phyloP scores from a whole-genome alignment of 2,113 vertebrate species.

The Tragelaphus buxtoni region DNA sequence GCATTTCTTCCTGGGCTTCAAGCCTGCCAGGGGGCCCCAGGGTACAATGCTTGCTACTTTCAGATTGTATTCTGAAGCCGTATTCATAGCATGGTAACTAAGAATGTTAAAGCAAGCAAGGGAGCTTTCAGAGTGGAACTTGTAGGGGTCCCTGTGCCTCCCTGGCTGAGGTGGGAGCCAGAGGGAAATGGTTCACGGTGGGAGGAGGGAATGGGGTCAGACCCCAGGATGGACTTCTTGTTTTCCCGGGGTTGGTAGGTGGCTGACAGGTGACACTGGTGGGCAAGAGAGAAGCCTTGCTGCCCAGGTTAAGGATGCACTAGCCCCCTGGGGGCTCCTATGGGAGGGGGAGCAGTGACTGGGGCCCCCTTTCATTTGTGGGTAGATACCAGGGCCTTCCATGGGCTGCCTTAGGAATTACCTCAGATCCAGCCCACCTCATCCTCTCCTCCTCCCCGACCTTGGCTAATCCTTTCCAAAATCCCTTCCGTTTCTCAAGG shows the following conservation, averaged over 20 bases:
- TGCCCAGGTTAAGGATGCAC: neutral
- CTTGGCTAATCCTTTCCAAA: slow-evolving; percentile 49
- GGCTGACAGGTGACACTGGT: no score
- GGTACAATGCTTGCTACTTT: neutral
- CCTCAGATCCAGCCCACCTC: neutral
- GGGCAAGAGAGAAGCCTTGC: no score
- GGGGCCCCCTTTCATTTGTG: neutral
- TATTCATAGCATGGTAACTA: neutral
- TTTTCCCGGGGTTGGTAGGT: no score
- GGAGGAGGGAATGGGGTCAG: no score
- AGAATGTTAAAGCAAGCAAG: neutral
- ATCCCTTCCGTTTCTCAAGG: slow-evolving; percentile 53
- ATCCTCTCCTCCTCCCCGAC: neutral
- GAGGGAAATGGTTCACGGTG: no score
- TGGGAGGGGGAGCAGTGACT: no score
- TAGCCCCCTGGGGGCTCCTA: neutral
- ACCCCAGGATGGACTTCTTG: no score
- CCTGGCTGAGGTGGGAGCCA: no score
- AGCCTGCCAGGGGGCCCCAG: neutral
- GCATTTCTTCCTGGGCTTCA: neutral
- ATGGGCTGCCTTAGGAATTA: neutral
- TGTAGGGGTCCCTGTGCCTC: no score
- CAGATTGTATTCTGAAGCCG: neutral
- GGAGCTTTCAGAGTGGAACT: no score
- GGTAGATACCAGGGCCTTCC: neutral